Evolutionary conservation across 2,888 invertebrate species (phyloP).

Genomic region (Cheilosia grossa): DNA sequence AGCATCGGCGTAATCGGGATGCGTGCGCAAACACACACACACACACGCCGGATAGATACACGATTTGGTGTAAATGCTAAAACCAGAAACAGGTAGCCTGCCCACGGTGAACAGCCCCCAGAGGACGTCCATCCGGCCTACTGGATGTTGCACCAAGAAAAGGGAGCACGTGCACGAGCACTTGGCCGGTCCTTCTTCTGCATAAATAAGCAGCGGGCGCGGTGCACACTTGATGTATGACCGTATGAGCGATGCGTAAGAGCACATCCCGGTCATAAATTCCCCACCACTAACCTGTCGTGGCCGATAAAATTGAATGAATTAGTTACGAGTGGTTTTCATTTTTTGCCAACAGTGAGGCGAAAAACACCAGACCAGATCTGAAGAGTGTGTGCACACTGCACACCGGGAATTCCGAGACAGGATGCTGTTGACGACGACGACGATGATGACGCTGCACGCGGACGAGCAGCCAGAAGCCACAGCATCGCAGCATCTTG

Average conservation of each 20-base stretch:
- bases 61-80: constrained; percentile 5
- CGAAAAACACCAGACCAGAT: neutral
- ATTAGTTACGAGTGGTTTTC: constrained; percentile 66
- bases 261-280: constrained; percentile 63
- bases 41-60: constrained; percentile 1
- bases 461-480: neutral
- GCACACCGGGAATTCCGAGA: constrained; percentile 26
- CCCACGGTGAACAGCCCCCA: constrained; percentile 39
- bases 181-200: constrained; percentile 16
- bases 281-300: constrained; percentile 65
- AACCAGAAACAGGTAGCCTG: constrained; percentile 69
- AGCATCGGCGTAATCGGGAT: constrained; percentile 55
- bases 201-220: neutral
- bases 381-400: neutral
- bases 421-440: constrained; percentile 42
- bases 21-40: constrained; percentile 4
- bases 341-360: constrained; percentile 11
- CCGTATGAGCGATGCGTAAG: constrained; percentile 56
- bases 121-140: constrained; percentile 47
- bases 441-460: neutral
- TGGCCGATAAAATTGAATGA: constrained; percentile 72
- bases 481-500: neutral
- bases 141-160: constrained; percentile 27
- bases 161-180: constrained; percentile 65
- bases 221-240: constrained; percentile 33